Evolutionary conservation across 2,797 vertebrate genomes (phyloP), one percentile per base, ranked within the genome.

Genomic region (Microctenopoma stevenorrisi): DNA sequence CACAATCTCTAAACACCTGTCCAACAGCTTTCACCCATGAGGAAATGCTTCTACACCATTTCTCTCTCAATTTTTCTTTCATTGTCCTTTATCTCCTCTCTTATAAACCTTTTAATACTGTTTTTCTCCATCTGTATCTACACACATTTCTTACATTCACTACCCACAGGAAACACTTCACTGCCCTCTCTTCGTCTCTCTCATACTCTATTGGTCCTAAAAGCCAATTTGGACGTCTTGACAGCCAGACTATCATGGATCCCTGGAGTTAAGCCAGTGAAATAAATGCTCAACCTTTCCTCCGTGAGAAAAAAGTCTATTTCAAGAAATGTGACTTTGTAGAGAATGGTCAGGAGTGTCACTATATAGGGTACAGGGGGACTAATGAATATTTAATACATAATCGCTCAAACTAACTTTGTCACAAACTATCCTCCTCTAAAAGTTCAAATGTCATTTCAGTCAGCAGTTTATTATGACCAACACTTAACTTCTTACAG

Each of bases 171-270:
- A 86, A 78, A 79, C 74, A 73, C 75, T 74, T 81, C 56, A 60
- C 46, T 60, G 72, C 67, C 60, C 57, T 72, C 47, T 65, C 40
- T 13, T 48, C 51, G 47, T 77, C 46, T 64, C 57, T 65, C 52
- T 56, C 44, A 40, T 4, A 66, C 76, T 68, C 68, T 72, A 66
- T 64, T 53, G 57, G 58, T 74, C 79, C 63, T 85, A 79, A 88
- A 85, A 88, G 86, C 76, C 85, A 85, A 87, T 88, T 87, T 90
- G 62, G 61, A 86, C 65, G 72, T 86, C 83, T 76, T 78, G 84
- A 87, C 85, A 78, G 72, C 67, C 35, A 74, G 58, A 72, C 64
- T 37, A 73, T 74, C 68, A 42, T 38, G 62, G 64, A 79, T 83
- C 73, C 44, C 72, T 3, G 12, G 71, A 80, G 75, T 79, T 76